phyloP scores from a whole-genome alignment of 2,888 invertebrate genomes.

The Mythimna lalbum region DNA sequence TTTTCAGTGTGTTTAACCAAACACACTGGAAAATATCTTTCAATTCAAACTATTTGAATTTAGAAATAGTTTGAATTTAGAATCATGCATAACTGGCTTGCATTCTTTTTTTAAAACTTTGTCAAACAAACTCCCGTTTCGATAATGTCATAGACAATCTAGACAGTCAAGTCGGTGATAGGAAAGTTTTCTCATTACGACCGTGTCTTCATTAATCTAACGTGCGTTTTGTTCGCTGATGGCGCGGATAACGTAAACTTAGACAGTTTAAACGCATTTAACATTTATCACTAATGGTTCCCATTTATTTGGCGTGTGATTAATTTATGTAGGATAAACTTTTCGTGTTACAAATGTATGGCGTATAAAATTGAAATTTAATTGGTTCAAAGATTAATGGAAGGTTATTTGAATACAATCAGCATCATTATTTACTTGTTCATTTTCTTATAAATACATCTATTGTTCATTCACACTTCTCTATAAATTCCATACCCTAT shows the following conservation, averaged over 20 bases:
- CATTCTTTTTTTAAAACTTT: background rate
- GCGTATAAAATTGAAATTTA: background rate
- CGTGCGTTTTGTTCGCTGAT: conserved; percentile 49
- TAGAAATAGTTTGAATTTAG: conserved; percentile 13
- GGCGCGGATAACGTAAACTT: conserved; percentile 46
- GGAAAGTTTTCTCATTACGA: conserved; percentile 65
- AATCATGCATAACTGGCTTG: background rate
- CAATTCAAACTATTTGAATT: too few species aligned
- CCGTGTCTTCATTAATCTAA: conserved; percentile 50
- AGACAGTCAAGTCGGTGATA: conserved; percentile 16
- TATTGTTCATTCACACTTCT: background rate
- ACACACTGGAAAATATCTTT: background rate
- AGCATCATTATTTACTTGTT: background rate
- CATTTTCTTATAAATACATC: background rate
- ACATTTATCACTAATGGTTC: conserved; percentile 43
- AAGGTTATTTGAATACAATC: background rate
- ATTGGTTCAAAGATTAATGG: background rate
- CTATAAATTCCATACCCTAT: too few species aligned
- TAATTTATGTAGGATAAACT: conserved; percentile 7
- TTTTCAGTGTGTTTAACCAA: background rate
- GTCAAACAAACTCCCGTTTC: conserved; percentile 10
- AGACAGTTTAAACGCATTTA: conserved; percentile 40
- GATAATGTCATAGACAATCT: conserved; percentile 8
- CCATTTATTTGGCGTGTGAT: conserved; percentile 38
- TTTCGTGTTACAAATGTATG: conserved; percentile 9